Percentiles rank a stretch among this genome's conserved stretches.
Conservation (phyloP, 2,888 invertebrate species). For the Drosophila merina region DNA sequence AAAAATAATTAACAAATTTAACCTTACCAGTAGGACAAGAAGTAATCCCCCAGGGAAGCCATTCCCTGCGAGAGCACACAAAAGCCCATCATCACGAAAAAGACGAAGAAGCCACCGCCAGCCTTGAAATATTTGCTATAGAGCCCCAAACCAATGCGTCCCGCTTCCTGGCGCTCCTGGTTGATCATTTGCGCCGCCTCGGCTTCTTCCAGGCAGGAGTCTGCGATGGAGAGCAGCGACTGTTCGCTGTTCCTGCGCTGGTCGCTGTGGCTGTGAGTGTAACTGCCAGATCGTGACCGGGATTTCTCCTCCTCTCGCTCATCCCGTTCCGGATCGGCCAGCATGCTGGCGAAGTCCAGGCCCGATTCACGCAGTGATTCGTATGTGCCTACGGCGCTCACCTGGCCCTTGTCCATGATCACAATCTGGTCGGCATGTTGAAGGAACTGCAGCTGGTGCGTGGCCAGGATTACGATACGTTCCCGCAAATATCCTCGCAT, state of each 20-base stretch:
- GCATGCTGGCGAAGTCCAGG: constrained; percentile 90
- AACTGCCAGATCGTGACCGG: constrained; percentile 72
- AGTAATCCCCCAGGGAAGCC: constrained; percentile 91
- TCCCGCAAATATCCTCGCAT: constrained; percentile 85
- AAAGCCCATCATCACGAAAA: constrained; percentile 86
- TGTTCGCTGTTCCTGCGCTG: constrained; percentile 81
- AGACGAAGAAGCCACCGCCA: constrained; percentile 88
- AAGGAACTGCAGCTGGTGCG: constrained; percentile 93
- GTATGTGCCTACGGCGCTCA: constrained; percentile 87
- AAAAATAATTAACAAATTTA: neutral
- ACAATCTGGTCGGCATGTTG: constrained; percentile 87
- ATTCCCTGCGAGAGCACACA: constrained; percentile 88
- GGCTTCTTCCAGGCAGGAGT: constrained; percentile 84
- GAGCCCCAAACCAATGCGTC: constrained; percentile 86
- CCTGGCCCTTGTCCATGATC: constrained; percentile 82
- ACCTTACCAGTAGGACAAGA: constrained; percentile 88
- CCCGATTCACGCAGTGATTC: constrained; percentile 89
- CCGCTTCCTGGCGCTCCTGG: constrained; percentile 87
- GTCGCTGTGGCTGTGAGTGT: constrained; percentile 61
- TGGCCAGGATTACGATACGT: constrained; percentile 91
- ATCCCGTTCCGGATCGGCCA: constrained; percentile 85
- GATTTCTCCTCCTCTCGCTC: constrained; percentile 76
- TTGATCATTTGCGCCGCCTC: constrained; percentile 75
- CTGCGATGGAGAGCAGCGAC: constrained; percentile 85
- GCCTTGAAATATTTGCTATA: constrained; percentile 90